A percentile compares a stretch with the other conserved stretches of the same genome.
These are phyloP conservation scores for Orcinus orca DNA, from an alignment of 2,113 vertebrate genomes.

Conservation along the genomic window DNA sequence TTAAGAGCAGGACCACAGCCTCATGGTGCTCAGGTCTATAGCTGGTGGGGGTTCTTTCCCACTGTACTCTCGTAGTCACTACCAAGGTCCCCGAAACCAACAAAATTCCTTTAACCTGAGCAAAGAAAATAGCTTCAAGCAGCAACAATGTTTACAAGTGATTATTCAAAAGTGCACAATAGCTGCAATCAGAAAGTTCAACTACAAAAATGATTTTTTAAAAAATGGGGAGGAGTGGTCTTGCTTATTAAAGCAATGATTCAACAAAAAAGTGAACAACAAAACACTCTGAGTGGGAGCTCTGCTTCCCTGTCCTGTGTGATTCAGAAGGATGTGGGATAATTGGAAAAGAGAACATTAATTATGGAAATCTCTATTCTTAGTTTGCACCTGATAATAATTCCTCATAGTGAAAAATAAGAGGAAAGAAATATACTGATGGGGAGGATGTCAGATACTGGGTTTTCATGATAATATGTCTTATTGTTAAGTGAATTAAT, in stretches of 20 bases:
- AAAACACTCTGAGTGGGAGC: neutral
- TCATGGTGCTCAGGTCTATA: neutral
- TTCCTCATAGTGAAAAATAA: neutral
- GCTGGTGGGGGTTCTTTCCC: neutral
- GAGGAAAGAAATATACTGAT: neutral
- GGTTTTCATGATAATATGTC: neutral
- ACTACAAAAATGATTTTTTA: neutral
- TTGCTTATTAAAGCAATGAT: neutral
- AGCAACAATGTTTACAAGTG: neutral
- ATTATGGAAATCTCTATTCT: neutral
- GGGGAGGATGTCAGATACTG: neutral
- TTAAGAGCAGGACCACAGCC: neutral
- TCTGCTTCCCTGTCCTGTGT: neutral
- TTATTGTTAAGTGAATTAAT: neutral
- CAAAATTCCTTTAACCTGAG: neutral
- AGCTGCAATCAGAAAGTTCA: neutral
- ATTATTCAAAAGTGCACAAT: neutral
- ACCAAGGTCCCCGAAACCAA: neutral
- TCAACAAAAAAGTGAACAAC: neutral
- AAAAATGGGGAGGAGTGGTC: fast-evolving
- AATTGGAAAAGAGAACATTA: neutral
- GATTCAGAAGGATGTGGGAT: fast-evolving
- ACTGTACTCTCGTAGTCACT: neutral
- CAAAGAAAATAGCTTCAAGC: neutral
- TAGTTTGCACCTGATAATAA: neutral